phyloP scores from a whole-genome alignment of 2,797 vertebrate genomes.

The Melanotaenia trifasciata region DNA sequence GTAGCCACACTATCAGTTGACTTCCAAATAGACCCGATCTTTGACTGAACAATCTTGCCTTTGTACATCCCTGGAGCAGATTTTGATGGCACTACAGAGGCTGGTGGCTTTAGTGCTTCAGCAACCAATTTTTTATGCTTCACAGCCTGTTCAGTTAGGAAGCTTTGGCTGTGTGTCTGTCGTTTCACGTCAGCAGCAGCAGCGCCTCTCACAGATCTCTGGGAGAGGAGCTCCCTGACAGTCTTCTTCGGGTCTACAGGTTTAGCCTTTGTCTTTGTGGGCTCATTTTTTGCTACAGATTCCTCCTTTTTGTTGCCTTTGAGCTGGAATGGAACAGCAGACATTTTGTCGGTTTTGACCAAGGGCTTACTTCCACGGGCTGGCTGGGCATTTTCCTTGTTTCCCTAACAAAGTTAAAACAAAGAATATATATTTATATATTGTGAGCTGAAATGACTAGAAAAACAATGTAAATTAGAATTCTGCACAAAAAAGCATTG shows the following conservation, averaged over 20 bases:
- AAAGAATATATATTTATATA: not conserved
- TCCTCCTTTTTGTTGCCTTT: constrained; percentile 60
- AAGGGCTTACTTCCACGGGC: constrained; percentile 45
- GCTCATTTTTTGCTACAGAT: constrained; percentile 14
- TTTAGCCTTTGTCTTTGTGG: constrained; percentile 39
- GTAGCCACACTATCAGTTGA: constrained; percentile 46
- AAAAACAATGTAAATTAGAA: not conserved
- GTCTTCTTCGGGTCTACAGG: constrained; percentile 3
- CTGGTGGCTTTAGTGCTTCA: constrained; percentile 77
- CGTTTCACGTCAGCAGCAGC: constrained; percentile 62
- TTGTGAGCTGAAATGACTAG: not conserved
- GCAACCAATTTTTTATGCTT: constrained; percentile 71
- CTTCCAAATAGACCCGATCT: constrained; percentile 93
- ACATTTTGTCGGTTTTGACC: constrained; percentile 47
- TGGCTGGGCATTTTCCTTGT: constrained; percentile 85
- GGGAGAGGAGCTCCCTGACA: constrained; percentile 15
- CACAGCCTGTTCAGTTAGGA: constrained; percentile 72
- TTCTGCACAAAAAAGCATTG: not conserved
- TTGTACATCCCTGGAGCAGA: constrained; percentile 87
- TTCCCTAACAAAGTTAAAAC: constrained; percentile 61
- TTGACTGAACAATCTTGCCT: constrained; percentile 91
- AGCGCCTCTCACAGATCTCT: constrained; percentile 48
- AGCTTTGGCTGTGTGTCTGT: constrained; percentile 78
- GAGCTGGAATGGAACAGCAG: constrained; percentile 45
- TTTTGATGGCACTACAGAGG: constrained; percentile 67